Percentiles rank a stretch among this genome's conserved stretches.
Conservation (phyloP, 2,797 vertebrate species). For the Rhinichthys osculus region DNA sequence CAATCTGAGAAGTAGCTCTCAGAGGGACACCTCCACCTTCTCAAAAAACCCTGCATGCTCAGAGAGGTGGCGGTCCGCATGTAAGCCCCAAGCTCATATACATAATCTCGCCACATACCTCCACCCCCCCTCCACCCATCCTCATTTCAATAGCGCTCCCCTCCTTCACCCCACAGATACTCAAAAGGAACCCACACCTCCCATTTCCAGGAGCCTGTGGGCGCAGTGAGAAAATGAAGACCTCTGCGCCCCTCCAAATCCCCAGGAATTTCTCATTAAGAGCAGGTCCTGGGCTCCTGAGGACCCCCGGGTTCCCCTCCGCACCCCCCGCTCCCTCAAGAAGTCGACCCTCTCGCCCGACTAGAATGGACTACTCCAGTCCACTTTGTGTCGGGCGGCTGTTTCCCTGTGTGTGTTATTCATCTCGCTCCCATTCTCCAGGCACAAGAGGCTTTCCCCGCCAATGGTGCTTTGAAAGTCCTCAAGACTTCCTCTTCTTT, state of each 20-base stretch:
- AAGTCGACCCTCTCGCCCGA: slow-evolving; percentile 72
- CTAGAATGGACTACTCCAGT: slow-evolving; percentile 76
- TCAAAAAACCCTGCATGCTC: slow-evolving; percentile 50
- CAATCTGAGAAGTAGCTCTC: slow-evolving; percentile 67
- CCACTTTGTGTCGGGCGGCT: slow-evolving; percentile 73
- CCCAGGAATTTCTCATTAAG: slow-evolving; percentile 87
- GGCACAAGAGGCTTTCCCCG: slow-evolving; percentile 75
- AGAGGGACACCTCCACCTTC: slow-evolving; percentile 47
- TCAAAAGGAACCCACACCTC: slow-evolving; percentile 75
- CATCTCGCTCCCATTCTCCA: slow-evolving; percentile 74
- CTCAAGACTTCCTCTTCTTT: slow-evolving; percentile 80
- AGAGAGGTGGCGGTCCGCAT: slow-evolving; percentile 67
- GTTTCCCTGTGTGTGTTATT: slow-evolving; percentile 71
- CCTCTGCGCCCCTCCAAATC: slow-evolving; percentile 84
- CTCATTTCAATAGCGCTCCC: slow-evolving; percentile 69
- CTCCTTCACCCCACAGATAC: slow-evolving; percentile 67
- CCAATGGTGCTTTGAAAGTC: slow-evolving; percentile 70
- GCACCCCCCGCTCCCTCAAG: slow-evolving; percentile 58
- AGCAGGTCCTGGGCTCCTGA: slow-evolving; percentile 73
- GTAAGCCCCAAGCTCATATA: slow-evolving; percentile 71
- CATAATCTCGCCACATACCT: slow-evolving; percentile 74
- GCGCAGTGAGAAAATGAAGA: slow-evolving; percentile 87
- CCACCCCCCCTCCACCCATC: slow-evolving; percentile 59
- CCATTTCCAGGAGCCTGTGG: slow-evolving; percentile 72
- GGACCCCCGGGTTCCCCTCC: slow-evolving; percentile 67